These are phyloP conservation scores for Ophthalmolycus amberensis DNA, from an alignment of 2,113 vertebrate species.

Conservation along the genomic window DNA sequence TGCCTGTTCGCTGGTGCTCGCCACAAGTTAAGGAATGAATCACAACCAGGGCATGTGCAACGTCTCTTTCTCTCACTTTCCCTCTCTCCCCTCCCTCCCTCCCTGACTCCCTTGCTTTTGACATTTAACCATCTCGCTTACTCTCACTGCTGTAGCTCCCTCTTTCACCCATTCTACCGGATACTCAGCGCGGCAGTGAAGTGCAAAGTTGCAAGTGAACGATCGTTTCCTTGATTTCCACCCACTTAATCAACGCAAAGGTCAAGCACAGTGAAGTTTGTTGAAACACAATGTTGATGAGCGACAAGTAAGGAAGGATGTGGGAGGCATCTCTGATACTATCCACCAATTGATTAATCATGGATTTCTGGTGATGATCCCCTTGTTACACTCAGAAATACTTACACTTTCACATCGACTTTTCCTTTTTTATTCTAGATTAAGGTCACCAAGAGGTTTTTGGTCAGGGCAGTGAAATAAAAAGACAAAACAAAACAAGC, in stretches of 20 bases:
- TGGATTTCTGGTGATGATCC: constrained; percentile 51
- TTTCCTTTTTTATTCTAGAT: background rate
- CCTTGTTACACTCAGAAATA: constrained; percentile 26
- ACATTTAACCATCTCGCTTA: constrained; percentile 55
- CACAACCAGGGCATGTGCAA: constrained; percentile 82
- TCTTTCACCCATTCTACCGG: constrained; percentile 10
- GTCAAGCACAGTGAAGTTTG: constrained; percentile 12
- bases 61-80: constrained; percentile 73
- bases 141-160: constrained; percentile 24
- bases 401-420: background rate
- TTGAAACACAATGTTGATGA: constrained; percentile 30
- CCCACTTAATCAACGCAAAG: constrained; percentile 56
- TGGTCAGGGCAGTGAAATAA: background rate
- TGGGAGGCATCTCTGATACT: background rate
- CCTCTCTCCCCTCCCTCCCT: constrained; percentile 54
- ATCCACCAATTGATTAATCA: background rate
- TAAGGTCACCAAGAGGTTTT: background rate
- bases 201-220: constrained; percentile 54
- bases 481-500: background rate
- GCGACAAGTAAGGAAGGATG: background rate
- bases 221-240: constrained; percentile 71
- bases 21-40: constrained; percentile 86
- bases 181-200: constrained; percentile 34
- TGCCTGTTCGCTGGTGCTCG: constrained; percentile 82
- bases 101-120: constrained; percentile 40